Percentiles rank a stretch among this genome's conserved stretches.
Evolutionary conservation across 2,888 invertebrate species (phyloP).

Genomic region (Aphidius colemani): DNA sequence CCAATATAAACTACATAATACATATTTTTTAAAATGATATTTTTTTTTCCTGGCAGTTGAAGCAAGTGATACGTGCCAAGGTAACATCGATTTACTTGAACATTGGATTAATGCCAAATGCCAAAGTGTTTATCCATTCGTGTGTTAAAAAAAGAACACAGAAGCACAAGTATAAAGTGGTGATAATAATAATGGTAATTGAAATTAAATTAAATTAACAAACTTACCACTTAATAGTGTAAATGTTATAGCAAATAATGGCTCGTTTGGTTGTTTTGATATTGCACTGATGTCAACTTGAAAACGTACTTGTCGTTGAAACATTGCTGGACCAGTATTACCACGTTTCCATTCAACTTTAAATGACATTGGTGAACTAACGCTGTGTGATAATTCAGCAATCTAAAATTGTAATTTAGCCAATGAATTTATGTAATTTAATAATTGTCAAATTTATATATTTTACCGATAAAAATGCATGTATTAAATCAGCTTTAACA

Average conservation of each 20-base stretch:
- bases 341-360: conserved; percentile 96
- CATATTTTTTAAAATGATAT: conserved; percentile 18
- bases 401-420: conserved; percentile 67
- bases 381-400: conserved; percentile 95
- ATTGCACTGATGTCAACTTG: conserved; percentile 89
- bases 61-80: conserved; percentile 41
- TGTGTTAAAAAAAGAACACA: conserved; percentile 20
- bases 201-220: too few species aligned
- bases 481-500: conserved; percentile 97
- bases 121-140: conserved; percentile 32
- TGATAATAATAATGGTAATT: background rate
- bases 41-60: conserved; percentile 23
- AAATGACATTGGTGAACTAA: conserved; percentile 97
- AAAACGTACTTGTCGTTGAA: conserved; percentile 93
- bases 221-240: conserved; percentile 85
- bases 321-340: conserved; percentile 93
- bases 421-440: background rate
- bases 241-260: conserved; percentile 91
- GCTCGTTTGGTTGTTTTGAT: conserved; percentile 77
- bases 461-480: conserved; percentile 94
- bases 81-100: conserved; percentile 52
- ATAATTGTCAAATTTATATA: background rate
- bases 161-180: conserved; percentile 21
- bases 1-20: background rate
- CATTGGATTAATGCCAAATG: conserved; percentile 49